These are phyloP conservation scores for Lysandra bellargus DNA, from an alignment of 2,888 invertebrate genomes.

Conservation along the genomic window DNA sequence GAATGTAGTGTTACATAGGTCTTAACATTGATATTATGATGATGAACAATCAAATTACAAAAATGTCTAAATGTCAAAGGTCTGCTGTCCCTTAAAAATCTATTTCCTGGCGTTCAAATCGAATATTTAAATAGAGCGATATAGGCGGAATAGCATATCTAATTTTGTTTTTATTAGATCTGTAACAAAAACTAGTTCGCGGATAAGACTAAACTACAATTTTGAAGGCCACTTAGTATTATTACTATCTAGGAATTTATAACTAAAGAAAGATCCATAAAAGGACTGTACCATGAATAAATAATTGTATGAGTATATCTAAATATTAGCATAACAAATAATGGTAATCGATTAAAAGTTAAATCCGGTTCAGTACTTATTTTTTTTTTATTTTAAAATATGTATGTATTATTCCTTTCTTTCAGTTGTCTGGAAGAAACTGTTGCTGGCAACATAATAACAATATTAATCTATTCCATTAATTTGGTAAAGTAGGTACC, in stretches of 20 bases:
- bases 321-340: not conserved
- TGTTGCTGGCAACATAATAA: too few species aligned
- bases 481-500: not conserved
- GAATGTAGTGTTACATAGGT: too few species aligned
- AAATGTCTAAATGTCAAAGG: not conserved
- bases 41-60: not conserved
- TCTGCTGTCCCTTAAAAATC: not conserved
- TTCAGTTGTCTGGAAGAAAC: too few species aligned
- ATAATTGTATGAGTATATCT: not conserved
- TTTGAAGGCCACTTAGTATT: not conserved
- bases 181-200: constrained; percentile 4
- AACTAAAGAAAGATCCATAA: not conserved
- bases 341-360: not conserved
- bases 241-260: not conserved
- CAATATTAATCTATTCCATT: not conserved
- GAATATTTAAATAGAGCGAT: not conserved
- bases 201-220: not conserved
- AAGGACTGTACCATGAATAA: not conserved
- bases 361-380: not conserved
- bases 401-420: too few species aligned
- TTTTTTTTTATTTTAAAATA: too few species aligned
- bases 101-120: not conserved
- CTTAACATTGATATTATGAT: too few species aligned
- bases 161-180: not conserved
- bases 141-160: not conserved